Evolutionary conservation across 1,140 invertebrate genomes (phyloP).

Genomic region (Zaprionus ornatus): DNA sequence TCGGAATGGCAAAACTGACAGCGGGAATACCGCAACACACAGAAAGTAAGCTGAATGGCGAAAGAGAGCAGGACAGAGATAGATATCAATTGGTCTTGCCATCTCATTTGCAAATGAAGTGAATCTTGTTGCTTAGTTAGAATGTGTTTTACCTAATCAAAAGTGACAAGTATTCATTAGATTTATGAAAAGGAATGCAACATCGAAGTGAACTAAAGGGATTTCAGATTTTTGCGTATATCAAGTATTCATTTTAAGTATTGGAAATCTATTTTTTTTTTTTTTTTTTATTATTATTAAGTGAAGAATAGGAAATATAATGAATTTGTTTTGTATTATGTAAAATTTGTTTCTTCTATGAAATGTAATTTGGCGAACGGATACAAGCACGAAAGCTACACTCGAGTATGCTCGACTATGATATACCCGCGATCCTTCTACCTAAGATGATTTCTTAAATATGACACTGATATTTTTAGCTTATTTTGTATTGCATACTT

Average conservation of each 20-base stretch:
- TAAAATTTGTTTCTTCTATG: no score
- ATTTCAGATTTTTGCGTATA: background rate
- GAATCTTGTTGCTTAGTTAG: background rate
- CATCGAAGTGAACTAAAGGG: background rate
- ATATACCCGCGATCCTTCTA: no score
- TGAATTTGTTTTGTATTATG: no score
- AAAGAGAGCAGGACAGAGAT: background rate
- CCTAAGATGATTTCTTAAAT: no score
- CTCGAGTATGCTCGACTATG: no score
- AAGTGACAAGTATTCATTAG: background rate
- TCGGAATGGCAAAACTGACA: conserved; percentile 15
- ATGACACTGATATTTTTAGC: no score
- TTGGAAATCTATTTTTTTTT: no score
- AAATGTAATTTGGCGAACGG: no score
- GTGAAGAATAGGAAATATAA: no score
- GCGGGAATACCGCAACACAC: background rate
- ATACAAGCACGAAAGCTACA: no score
- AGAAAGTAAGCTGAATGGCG: background rate
- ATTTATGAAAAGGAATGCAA: background rate
- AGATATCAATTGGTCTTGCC: background rate
- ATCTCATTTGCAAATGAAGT: background rate
- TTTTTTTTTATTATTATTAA: no score
- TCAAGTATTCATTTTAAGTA: background rate
- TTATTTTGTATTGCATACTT: no score
- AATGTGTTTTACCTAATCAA: background rate